Percentiles rank a stretch among this genome's conserved stretches.
These are phyloP conservation scores for Leucophenga varia DNA, from an alignment of 1,140 invertebrate species.

Conservation along the genomic window DNA sequence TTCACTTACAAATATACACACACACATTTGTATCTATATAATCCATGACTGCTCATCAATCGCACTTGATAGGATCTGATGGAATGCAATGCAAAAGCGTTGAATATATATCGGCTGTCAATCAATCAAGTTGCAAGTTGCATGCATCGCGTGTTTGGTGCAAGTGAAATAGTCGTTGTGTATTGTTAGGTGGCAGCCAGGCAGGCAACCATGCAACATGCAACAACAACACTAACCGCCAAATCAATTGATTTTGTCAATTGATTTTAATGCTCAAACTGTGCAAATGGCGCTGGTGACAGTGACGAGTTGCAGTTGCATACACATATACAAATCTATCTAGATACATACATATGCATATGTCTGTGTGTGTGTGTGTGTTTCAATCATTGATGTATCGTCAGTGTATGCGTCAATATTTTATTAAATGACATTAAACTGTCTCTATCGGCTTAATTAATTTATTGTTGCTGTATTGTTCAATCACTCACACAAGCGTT, in stretches of 20 bases:
- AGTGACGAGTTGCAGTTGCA: too few relatives aligned
- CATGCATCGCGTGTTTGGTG: not conserved
- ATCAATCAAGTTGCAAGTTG: conserved; percentile 42
- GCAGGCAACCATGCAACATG: too few relatives aligned
- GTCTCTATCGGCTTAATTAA: conserved; percentile 57
- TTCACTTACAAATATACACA: not conserved
- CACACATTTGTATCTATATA: not conserved
- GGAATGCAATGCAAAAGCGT: too few relatives aligned
- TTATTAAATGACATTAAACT: conserved; percentile 57
- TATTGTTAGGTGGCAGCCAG: too few relatives aligned
- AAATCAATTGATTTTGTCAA: conserved; percentile 57
- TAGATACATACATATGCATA: too few relatives aligned
- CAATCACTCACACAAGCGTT: conserved; percentile 12
- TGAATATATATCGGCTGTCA: conserved; percentile 40
- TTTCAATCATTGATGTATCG: conserved; percentile 32
- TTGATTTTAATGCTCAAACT: conserved; percentile 56
- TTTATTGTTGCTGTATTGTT: conserved; percentile 56
- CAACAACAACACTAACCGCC: conserved; percentile 32
- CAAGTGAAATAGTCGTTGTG: not conserved
- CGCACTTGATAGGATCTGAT: too few relatives aligned
- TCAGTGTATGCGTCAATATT: conserved; percentile 55
- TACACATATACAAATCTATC: too few relatives aligned
- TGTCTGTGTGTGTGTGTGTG: conserved; percentile 8
- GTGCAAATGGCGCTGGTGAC: conserved; percentile 48
- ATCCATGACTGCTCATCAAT: not conserved